Conservation (phyloP, 2,797 vertebrate species). For the Enteromius trimaculatus region DNA sequence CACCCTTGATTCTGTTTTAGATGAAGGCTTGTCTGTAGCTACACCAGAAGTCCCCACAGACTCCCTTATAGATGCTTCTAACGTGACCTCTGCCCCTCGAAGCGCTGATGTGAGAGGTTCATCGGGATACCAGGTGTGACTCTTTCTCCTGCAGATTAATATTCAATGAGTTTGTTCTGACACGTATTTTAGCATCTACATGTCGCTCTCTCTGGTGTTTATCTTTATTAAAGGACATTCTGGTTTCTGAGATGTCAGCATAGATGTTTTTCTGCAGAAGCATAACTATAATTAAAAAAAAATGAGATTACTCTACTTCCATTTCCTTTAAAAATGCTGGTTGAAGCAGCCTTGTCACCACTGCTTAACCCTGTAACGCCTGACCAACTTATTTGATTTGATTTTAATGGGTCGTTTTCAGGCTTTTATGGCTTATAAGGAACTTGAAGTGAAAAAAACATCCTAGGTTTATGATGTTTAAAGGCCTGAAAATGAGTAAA, state of each 20-base stretch:
- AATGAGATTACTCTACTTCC: not conserved
- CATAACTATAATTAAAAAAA: not conserved
- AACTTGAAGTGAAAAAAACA: not conserved
- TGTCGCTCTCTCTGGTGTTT: no score
- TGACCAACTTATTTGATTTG: no score
- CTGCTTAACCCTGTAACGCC: not conserved
- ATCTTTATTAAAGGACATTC: not conserved
- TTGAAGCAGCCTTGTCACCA: not conserved
- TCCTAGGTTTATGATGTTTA: not conserved
- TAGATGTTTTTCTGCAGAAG: not conserved
- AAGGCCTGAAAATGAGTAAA: not conserved
- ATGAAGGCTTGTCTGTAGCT: constrained; percentile 79
- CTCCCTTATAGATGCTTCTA: constrained; percentile 71
- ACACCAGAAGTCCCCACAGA: constrained; percentile 83
- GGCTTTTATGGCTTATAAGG: not conserved
- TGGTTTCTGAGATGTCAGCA: no score
- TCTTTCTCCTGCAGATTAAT: not conserved
- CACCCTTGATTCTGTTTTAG: constrained; percentile 63
- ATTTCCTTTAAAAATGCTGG: not conserved
- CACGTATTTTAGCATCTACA: not conserved
- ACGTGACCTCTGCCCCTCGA: constrained; percentile 25
- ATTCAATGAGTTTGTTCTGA: not conserved
- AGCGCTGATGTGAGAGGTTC: constrained; percentile 50
- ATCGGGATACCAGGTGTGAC: constrained; percentile 80
- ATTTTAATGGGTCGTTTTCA: not conserved